Evolutionary conservation across 2,797 vertebrate genomes (phyloP).

Genomic region (Poecilia picta): DNA sequence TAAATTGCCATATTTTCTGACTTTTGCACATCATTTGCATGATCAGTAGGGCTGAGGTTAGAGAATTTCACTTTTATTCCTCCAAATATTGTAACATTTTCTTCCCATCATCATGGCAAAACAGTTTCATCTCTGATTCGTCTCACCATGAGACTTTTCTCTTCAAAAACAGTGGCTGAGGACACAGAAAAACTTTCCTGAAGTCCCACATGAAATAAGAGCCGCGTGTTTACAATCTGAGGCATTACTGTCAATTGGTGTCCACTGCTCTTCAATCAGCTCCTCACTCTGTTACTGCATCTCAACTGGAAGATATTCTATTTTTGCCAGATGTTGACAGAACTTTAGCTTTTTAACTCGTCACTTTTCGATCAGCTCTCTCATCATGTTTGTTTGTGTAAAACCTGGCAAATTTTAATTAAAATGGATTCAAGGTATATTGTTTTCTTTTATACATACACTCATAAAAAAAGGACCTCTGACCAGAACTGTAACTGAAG

Average conservation of each 20-base stretch:
- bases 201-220: conserved; percentile 7
- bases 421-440: background rate
- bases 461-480: background rate
- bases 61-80: background rate
- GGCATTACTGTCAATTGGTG: background rate
- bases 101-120: background rate
- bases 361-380: conserved; percentile 9
- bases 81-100: background rate
- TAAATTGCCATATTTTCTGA: background rate
- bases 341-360: conserved; percentile 30
- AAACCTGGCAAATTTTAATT: background rate
- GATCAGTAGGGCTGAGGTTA: background rate
- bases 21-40: background rate
- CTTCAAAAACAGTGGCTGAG: background rate
- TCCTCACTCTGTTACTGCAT: conserved; percentile 1
- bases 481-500: background rate
- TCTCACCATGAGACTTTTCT: background rate
- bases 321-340: conserved; percentile 14
- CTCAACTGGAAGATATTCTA: conserved; percentile 6
- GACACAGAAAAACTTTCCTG: background rate
- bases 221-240: conserved; percentile 4
- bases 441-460: background rate
- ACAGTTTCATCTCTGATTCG: background rate
- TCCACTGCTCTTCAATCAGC: conserved; percentile 6
- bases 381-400: background rate